Base-by-base conservation (phyloP, 2,113 vertebrate species). In the Solea solea region DNA sequence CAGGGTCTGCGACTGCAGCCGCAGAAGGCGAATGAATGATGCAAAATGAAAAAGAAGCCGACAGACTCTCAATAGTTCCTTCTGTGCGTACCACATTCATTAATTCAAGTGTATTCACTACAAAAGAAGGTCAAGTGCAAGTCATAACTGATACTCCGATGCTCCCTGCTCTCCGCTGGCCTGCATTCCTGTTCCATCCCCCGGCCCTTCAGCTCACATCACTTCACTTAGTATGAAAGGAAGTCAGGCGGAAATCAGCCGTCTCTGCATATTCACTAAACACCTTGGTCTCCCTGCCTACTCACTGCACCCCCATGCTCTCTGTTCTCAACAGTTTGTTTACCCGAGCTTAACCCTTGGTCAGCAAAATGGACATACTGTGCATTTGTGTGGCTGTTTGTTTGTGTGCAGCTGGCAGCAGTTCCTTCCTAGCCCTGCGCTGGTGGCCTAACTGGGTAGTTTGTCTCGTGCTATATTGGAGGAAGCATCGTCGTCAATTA, bases 401-500 rank as follows among this genome's bases (percentile, higher is more conserved):
- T 53, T 28, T 34, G 53, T 39, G 53, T 8, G 53, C 2, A 12
- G 74, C 81, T 80, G 82, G 65, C 78, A 80, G 70, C 83, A 25
- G 62, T 51, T 80, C 75, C 76, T 42, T 21, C 21, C 21, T 21
- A 1, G 21, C 21, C 62, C 54, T 57, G 52, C 59, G 67, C 68
- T 52, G 51, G 63, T 72, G 66, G 49, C 62, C 73, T 75, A 48
- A 51, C 68, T 40, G 55, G 53, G 63, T 64, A 70, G 74, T 81
- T 83, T 77, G 78, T 71, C 64, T 82, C 78, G 63, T 78, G 74
- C 64, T 80, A 65, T 15, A 77, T 78, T 70, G 73, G 80, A 84
- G 79, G 83, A 88, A 82, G 86, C 82, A 79, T 78, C 73, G 74
- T 76, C 76, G 83, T 83, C 83, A 78, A 80, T 88, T 86, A 83